These are phyloP conservation scores for Cynodonichthys magdalenae DNA, from an alignment of 2,797 vertebrate species.

Conservation along the genomic window DNA sequence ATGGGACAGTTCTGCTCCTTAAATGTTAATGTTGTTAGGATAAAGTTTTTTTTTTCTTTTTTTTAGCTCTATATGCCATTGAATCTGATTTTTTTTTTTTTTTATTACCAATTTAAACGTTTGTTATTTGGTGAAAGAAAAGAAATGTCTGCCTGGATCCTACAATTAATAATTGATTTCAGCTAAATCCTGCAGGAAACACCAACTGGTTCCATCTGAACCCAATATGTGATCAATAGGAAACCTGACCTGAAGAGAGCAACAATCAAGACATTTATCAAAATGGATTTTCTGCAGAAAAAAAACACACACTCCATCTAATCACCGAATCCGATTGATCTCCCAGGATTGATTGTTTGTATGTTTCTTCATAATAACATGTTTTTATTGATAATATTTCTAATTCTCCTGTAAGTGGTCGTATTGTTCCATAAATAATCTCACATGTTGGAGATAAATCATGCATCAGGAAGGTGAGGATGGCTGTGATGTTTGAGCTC, in stretches of 20 bases:
- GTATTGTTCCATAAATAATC: slow-evolving; percentile 7
- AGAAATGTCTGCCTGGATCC: too few relatives aligned
- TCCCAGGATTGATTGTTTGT: slow-evolving; percentile 24
- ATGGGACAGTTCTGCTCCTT: too few relatives aligned
- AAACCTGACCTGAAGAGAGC: slow-evolving; percentile 33
- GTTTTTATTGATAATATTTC: not conserved
- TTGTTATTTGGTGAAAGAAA: too few relatives aligned
- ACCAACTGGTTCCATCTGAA: slow-evolving; percentile 21
- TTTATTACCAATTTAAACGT: too few relatives aligned
- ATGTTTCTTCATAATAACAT: slow-evolving; percentile 12
- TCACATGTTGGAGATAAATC: not conserved
- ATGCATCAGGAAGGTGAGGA: slow-evolving; percentile 3
- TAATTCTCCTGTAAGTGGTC: slow-evolving; percentile 3
- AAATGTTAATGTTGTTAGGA: too few relatives aligned
- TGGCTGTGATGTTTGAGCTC: slow-evolving; percentile 8
- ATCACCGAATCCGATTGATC: slow-evolving; percentile 31
- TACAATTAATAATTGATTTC: too few relatives aligned
- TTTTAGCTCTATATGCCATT: too few relatives aligned
- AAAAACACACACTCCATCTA: slow-evolving; percentile 19
- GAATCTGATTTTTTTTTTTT: too few relatives aligned
- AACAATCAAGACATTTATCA: slow-evolving; percentile 61
- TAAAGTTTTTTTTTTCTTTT: too few relatives aligned
- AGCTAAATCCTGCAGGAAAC: too few relatives aligned
- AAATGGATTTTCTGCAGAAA: slow-evolving; percentile 56
- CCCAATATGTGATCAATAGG: slow-evolving; percentile 31